Conservation (phyloP, 1,140 invertebrate genomes). For the Pissodes strobi region DNA sequence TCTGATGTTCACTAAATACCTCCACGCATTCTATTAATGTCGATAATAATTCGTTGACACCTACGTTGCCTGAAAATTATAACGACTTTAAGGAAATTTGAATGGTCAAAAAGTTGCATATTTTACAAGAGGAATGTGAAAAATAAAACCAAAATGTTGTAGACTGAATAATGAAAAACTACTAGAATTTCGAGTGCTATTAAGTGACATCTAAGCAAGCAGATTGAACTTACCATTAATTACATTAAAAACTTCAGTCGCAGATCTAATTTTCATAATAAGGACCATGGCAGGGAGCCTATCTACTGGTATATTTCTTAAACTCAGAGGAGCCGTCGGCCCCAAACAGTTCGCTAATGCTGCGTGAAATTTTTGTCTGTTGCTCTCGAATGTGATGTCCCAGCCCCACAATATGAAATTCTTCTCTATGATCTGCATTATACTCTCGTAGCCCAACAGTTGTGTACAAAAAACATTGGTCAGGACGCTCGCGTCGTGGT, state of each 20-base stretch:
- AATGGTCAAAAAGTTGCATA: too few relatives aligned
- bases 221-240: constrained; percentile 72
- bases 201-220: too few relatives aligned
- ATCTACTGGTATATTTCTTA: constrained; percentile 82
- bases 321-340: constrained; percentile 68
- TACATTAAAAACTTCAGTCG: constrained; percentile 86
- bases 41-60: constrained; percentile 84
- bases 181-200: too few relatives aligned
- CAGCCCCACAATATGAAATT: constrained; percentile 95
- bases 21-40: constrained; percentile 85
- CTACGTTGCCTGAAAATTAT: constrained; percentile 85
- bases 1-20: constrained; percentile 78
- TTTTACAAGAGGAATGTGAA: too few relatives aligned
- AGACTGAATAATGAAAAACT: too few relatives aligned
- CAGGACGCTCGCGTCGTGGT: constrained; percentile 91
- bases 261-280: constrained; percentile 83
- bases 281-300: constrained; percentile 82
- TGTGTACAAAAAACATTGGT: constrained; percentile 97
- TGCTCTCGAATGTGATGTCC: constrained; percentile 88
- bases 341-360: constrained; percentile 72
- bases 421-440: constrained; percentile 81
- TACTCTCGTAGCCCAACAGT: constrained; percentile 84
- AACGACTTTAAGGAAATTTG: too few relatives aligned
- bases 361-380: constrained; percentile 73
- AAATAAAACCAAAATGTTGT: too few relatives aligned